Evolutionary conservation across 2,113 vertebrate species (phyloP), one percentile per base, ranked within the genome.

Genomic region (Perca schrenkii): DNA sequence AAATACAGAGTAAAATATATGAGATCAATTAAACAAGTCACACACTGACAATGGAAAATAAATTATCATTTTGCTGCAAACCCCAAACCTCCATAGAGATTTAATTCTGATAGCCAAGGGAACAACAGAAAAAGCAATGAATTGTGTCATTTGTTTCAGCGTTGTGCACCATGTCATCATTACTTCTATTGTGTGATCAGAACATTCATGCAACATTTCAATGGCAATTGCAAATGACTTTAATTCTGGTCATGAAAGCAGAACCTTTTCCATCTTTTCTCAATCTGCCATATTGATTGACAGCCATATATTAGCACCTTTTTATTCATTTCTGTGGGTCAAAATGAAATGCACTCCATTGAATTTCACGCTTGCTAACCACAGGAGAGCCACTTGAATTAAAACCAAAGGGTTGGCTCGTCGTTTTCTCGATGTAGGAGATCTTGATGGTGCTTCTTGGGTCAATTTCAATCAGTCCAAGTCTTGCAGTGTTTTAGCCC

Each of bases 381-480:
- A 76, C 85, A 85, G 47, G 69, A 90, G 87, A 90, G 73, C 77
- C 81, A 80, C 73, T 90, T 73, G 69, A 92, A 64, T 93, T 79
- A 93, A 92, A 79, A 90, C 80, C 53, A 83, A 74, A 81, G 61
- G 63, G 74, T 82, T 68, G 43, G 52, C 79, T 88, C 49, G 40
- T 46, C 52, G 79, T 76, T 70, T 88, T 81, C 80, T 79, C 22
- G 2, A 49, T 61, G 68, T 58, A 53, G 36, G 82, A 86, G 84
- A 91, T 86, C 77, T 91, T 79, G 80, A 90, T 80, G 75, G 73
- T 57, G 70, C 60, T 75, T 74, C 34, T 52, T 49, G 67, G 85
- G 87, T 88, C 88, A 91, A 63, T 94, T 91, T 93, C 90, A 91
- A 85, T 94, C 89, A 92, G 76, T n/a, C 54, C 17, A 79, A 74